phyloP scores from a whole-genome alignment of 2,797 vertebrate species.

The Sebastes itinus region DNA sequence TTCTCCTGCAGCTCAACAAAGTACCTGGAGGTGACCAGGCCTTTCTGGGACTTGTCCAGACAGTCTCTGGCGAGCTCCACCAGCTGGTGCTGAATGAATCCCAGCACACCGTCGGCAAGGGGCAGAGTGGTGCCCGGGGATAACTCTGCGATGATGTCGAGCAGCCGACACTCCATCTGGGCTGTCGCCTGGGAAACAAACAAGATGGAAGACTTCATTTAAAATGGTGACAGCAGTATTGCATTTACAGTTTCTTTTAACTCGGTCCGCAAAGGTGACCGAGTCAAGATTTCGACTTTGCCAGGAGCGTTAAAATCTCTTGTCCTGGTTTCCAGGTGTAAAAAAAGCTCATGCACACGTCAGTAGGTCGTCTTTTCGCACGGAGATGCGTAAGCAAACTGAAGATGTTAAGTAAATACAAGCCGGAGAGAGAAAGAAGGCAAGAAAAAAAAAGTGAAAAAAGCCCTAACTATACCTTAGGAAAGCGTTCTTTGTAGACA shows the following conservation, averaged over 20 bases:
- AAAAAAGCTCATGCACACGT: background rate
- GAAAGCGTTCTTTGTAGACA: constrained; percentile 95
- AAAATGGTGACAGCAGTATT: background rate
- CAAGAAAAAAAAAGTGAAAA: background rate
- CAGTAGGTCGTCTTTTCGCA: background rate
- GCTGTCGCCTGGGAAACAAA: constrained; percentile 83
- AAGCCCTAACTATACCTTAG: constrained; percentile 80
- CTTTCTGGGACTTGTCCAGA: constrained; percentile 90
- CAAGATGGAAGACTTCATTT: constrained; percentile 35
- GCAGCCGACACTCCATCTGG: constrained; percentile 93
- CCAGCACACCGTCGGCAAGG: constrained; percentile 91
- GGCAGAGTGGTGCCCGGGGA: constrained; percentile 84
- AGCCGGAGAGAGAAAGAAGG: background rate
- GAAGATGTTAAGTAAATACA: background rate
- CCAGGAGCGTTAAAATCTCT: background rate
- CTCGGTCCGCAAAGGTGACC: background rate
- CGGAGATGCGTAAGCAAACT: background rate
- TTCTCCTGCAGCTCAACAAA: constrained; percentile 97
- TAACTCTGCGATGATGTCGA: constrained; percentile 86
- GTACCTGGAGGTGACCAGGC: constrained; percentile 92
- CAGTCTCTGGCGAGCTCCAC: constrained; percentile 93
- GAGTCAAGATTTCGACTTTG: constrained; percentile 3
- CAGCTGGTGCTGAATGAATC: constrained; percentile 97
- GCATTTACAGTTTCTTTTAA: background rate
- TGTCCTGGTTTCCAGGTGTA: background rate